Evolutionary conservation across 2,888 invertebrate species (phyloP), one percentile per base, ranked within the genome.

Genomic region (Amphipoea lucens): DNA sequence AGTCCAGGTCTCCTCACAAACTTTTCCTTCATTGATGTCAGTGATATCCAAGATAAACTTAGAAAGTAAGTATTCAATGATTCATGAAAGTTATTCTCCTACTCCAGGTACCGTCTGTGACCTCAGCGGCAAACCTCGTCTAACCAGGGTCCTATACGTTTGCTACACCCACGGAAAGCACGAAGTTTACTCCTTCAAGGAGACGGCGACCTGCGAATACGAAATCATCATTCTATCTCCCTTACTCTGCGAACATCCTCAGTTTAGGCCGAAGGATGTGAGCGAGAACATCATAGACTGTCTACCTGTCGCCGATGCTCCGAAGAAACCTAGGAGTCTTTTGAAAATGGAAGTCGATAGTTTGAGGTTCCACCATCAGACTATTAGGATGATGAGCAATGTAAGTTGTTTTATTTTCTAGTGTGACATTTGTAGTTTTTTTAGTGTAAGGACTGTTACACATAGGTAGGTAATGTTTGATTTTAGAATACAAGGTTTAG

Each of bases 201-300:
- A 99, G 95, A 98, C 98, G 0, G 98, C 99, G 0, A 99, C 99
- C 0, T 99, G 99, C 92, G 98, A 99, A 94, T 99, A 99, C 93
- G 99, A 99, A 95, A 98, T 97, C 12, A 98, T 99, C 23, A 98
- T 99, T 23, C 96, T 99, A 42, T 99, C 99, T 0, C 98, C 98
- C 0, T 95, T 98, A 17, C 97, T 99, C 0, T 99, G 99, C 92
- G 97, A 97, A 60, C 99, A 99, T 97, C 99, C 99, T 0, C 98
- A 98, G 82, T 99, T 98, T 92, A 98, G 98, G 90, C 98, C 98
- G 0, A 98, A 98, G 91, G 98, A 98, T 89, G 97, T 98, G 5
- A 98, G 98, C 29, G 98, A 98, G 92, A 98, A 98, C 90, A 96
- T 97, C 42, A 98, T 99, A 48, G 98, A 97, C 89, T 99, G 99